Conservation (phyloP, 1,140 invertebrate species). For the Ceratina calcarata region DNA sequence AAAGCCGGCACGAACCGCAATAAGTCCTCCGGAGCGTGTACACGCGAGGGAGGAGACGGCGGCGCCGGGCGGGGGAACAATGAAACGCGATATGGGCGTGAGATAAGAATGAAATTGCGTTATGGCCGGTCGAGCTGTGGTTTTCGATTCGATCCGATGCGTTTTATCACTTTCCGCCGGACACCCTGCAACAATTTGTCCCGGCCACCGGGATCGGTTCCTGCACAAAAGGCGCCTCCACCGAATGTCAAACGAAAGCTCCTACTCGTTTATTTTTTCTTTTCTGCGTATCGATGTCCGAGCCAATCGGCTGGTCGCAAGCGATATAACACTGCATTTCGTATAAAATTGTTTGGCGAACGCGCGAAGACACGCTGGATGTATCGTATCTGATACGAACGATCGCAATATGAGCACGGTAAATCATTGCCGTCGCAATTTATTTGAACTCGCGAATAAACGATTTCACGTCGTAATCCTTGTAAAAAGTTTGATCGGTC, state of each 20-base stretch:
- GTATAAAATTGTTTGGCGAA: no score
- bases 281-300: no score
- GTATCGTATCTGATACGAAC: no score
- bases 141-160: slow-evolving; percentile 52
- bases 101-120: slow-evolving; percentile 54
- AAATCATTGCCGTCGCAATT: no score
- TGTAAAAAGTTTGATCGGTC: not conserved
- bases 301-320: no score
- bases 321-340: no score
- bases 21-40: slow-evolving; percentile 39
- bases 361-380: no score
- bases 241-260: not conserved
- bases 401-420: no score
- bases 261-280: not conserved
- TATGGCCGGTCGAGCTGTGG: slow-evolving; percentile 45
- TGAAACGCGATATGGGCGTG: slow-evolving; percentile 43
- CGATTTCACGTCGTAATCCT: not conserved
- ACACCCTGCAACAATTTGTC: slow-evolving; percentile 42
- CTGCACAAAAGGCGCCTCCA: not conserved
- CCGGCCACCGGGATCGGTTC: not conserved
- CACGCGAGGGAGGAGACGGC: slow-evolving; percentile 12
- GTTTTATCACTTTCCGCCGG: slow-evolving; percentile 42
- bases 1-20: slow-evolving; percentile 46
- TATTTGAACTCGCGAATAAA: no score
- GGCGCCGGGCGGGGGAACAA: no score